A percentile compares a stretch with the other conserved stretches of the same genome.
Conservation (phyloP, 2,888 invertebrate species). For the Nycteola revayana region DNA sequence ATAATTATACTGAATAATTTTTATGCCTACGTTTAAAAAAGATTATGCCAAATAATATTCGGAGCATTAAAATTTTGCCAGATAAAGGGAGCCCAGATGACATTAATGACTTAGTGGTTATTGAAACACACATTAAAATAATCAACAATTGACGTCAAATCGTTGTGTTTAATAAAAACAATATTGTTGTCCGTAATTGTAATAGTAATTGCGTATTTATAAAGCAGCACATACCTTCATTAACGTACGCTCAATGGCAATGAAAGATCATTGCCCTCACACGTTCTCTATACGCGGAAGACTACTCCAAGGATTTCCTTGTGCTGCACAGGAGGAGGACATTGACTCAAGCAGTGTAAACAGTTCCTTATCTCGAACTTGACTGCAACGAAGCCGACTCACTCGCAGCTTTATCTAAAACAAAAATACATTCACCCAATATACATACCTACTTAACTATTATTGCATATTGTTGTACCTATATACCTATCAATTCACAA, state of each 20-base stretch:
- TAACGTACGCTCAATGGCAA: conserved; percentile 40
- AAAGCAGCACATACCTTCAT: conserved; percentile 41
- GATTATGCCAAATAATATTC: no score
- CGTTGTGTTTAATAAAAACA: conserved; percentile 19
- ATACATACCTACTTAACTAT: no score
- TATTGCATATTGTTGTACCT: no score
- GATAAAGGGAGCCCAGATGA: no score
- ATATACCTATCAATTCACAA: no score
- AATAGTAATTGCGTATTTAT: conserved; percentile 37
- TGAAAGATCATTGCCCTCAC: conserved; percentile 61
- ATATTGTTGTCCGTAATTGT: conserved; percentile 27
- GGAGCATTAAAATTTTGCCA: no score
- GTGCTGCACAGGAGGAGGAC: conserved; percentile 72
- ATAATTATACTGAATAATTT: no score
- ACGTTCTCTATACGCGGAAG: conserved; percentile 57
- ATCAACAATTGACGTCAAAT: no score
- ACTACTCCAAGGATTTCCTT: conserved; percentile 77
- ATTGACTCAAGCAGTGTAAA: conserved; percentile 81
- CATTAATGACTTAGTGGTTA: no score
- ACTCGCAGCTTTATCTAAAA: conserved; percentile 75
- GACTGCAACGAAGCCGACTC: conserved; percentile 53
- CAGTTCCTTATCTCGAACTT: conserved; percentile 79
- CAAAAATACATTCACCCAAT: conserved; percentile 42
- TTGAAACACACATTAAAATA: no score
- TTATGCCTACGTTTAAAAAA: no score